phyloP scores from a whole-genome alignment of 2,797 vertebrate genomes.

The Capromys pilorides region DNA sequence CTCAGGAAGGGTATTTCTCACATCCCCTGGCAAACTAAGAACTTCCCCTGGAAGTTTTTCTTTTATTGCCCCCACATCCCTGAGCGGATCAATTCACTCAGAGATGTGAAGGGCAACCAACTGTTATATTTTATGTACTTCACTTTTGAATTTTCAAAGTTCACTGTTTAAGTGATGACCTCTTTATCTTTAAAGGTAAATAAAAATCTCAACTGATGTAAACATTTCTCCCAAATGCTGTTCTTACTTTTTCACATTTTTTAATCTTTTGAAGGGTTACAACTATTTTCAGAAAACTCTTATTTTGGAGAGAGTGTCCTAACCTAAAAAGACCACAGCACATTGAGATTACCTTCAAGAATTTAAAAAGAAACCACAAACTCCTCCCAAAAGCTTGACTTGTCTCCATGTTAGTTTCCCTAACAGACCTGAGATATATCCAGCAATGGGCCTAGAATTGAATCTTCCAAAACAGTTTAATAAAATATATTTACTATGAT shows the following conservation, averaged over 20 bases:
- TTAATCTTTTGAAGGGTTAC: conserved; percentile 14
- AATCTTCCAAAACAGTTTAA: neutral
- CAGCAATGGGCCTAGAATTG: neutral
- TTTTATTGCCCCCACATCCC: neutral
- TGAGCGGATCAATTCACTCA: neutral
- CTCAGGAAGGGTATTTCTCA: conserved; percentile 56
- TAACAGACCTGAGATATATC: neutral
- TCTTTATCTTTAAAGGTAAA: conserved; percentile 39
- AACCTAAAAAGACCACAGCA: neutral
- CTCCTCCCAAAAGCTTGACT: neutral
- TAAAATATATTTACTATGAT: neutral
- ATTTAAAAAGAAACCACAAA: neutral
- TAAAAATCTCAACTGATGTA: neutral
- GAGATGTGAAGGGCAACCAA: neutral
- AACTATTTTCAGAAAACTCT: conserved; percentile 39
- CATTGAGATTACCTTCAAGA: neutral
- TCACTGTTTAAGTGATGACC: neutral
- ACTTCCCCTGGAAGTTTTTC: conserved; percentile 42
- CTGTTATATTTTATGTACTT: neutral
- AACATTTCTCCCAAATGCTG: neutral
- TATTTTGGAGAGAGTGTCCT: neutral
- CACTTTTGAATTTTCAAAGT: conserved; percentile 8
- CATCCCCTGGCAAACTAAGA: conserved; percentile 61
- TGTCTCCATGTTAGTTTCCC: neutral
- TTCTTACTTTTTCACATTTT: neutral